phyloP scores from a whole-genome alignment of 2,113 vertebrate species.

The Cryptoleucopteryx plumbea region DNA sequence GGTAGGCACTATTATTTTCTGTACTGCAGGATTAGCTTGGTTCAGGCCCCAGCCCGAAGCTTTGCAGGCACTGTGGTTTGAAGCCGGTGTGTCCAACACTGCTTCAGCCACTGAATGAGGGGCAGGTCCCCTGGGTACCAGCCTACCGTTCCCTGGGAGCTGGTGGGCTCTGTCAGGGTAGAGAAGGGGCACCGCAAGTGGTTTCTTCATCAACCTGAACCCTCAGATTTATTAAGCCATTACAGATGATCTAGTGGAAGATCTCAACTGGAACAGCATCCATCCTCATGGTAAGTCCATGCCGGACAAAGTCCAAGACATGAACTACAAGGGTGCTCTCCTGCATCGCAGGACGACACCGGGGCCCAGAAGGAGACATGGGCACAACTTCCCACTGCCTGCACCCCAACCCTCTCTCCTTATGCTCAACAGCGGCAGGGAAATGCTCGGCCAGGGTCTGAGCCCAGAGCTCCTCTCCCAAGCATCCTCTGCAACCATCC shows the following conservation, averaged over 20 bases:
- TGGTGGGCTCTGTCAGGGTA: neutral
- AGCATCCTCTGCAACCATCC: neutral
- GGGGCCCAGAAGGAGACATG: accelerated
- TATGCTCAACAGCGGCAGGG: accelerated
- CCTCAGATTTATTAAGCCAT: no score
- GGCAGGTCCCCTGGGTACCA: accelerated
- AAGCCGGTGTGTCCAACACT: neutral
- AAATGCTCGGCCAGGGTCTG: neutral
- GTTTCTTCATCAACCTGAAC: neutral
- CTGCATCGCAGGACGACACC: accelerated
- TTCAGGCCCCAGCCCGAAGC: accelerated
- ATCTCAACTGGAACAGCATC: neutral
- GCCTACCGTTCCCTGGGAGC: neutral
- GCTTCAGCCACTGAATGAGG: accelerated
- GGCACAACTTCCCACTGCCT: accelerated
- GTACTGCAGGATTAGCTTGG: neutral
- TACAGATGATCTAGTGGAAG: neutral
- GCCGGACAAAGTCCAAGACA: neutral
- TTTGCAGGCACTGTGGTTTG: neutral
- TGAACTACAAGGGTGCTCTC: no score
- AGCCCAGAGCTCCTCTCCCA: neutral
- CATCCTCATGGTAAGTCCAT: accelerated
- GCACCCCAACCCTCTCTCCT: neutral
- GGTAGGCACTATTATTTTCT: neutral
- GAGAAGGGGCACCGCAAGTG: neutral